These are phyloP conservation scores for Steromphala cineraria DNA, from an alignment of 2,888 invertebrate species.

Conservation along the genomic window DNA sequence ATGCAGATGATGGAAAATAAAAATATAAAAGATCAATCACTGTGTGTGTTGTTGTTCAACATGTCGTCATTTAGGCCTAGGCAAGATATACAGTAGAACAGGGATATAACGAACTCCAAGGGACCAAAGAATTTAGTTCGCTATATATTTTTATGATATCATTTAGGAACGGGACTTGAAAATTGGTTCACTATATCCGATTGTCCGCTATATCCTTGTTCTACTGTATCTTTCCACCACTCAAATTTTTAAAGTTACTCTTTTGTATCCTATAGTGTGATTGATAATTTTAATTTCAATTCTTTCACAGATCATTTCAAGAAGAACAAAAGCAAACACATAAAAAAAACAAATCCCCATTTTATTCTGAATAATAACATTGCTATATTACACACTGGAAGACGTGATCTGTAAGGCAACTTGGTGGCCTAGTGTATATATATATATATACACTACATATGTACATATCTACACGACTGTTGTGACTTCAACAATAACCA, in stretches of 20 bases:
- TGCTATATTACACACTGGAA: slow-evolving; percentile 9
- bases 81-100: too few relatives aligned
- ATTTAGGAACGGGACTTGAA: too few relatives aligned
- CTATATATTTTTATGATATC: too few relatives aligned
- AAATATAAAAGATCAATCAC: not conserved
- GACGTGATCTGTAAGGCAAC: not conserved
- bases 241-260: too few relatives aligned
- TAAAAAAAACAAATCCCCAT: not conserved
- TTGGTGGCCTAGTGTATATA: not conserved
- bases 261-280: too few relatives aligned
- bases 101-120: too few relatives aligned
- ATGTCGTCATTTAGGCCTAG: not conserved
- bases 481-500: not conserved
- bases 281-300: too few relatives aligned
- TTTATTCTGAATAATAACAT: not conserved
- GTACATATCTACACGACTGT: not conserved
- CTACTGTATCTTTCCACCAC: too few relatives aligned
- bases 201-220: too few relatives aligned
- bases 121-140: too few relatives aligned
- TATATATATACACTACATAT: not conserved
- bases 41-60: not conserved
- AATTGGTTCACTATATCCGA: too few relatives aligned
- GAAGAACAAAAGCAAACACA: not conserved
- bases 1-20: too few relatives aligned
- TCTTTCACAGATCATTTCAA: not conserved